Evolutionary conservation across 23 tunicate genomes (phyloP).

Genomic region (Pegea sp.): DNA sequence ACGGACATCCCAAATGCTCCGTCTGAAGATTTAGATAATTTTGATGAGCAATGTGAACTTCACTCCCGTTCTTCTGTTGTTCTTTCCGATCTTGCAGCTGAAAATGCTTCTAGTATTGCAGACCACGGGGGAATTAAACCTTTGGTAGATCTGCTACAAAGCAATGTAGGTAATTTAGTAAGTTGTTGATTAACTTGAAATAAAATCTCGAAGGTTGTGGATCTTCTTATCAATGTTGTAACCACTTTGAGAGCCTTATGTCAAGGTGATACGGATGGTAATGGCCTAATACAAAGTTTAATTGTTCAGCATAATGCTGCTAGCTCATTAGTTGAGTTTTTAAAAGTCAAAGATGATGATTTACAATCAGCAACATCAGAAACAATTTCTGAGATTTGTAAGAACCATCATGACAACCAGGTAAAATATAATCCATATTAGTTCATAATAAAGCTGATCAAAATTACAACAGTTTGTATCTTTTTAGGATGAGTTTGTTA

Average conservation of each 20-base stretch:
- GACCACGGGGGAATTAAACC: slow-evolving; percentile 68
- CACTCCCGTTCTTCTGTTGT: slow-evolving; percentile 92
- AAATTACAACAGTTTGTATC: neutral
- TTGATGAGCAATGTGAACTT: slow-evolving; percentile 39
- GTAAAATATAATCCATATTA: slow-evolving; percentile 2
- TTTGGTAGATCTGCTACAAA: slow-evolving; percentile 47
- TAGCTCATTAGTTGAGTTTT: slow-evolving; percentile 27
- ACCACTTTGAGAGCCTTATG: slow-evolving; percentile 42
- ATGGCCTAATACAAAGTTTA: slow-evolving; percentile 32
- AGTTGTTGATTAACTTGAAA: neutral
- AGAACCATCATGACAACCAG: slow-evolving; percentile 28
- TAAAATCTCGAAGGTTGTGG: slow-evolving; percentile 63
- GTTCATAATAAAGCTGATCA: neutral
- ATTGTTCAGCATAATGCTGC: slow-evolving; percentile 57
- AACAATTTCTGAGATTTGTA: slow-evolving; percentile 56
- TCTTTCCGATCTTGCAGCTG: slow-evolving; percentile 56
- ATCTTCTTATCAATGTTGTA: slow-evolving; percentile 51
- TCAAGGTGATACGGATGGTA: slow-evolving; percentile 28
- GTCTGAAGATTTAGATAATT: neutral
- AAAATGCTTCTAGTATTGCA: slow-evolving; percentile 47
- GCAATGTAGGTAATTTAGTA: slow-evolving; percentile 27
- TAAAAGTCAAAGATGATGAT: slow-evolving; percentile 38
- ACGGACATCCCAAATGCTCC: no score
- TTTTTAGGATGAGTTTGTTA: slow-evolving; percentile 34
- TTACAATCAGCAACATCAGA: slow-evolving; percentile 55